A percentile compares a stretch with the other conserved stretches of the same genome.
Conservation (phyloP, 2,797 vertebrate genomes). For the Natrix natrix region DNA sequence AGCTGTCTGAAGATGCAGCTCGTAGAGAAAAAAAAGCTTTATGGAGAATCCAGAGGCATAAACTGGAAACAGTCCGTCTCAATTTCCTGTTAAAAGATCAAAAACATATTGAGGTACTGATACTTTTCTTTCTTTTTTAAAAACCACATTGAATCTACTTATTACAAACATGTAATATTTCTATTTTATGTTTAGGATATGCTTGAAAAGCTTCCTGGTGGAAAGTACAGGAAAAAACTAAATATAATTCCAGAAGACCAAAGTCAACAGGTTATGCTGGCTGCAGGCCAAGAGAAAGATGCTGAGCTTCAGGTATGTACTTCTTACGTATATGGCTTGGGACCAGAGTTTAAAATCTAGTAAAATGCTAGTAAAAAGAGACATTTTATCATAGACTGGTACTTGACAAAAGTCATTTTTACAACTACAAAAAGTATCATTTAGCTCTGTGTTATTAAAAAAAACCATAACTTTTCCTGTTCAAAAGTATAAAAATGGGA, state of each 20-base stretch:
- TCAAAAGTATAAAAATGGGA: neutral
- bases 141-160: neutral
- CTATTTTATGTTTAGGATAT: constrained; percentile 68
- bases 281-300: constrained; percentile 28
- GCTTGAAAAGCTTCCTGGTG: constrained; percentile 74
- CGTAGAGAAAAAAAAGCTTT: constrained; percentile 84
- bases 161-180: neutral
- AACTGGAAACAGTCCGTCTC: constrained; percentile 77
- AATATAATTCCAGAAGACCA: constrained; percentile 55
- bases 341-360: neutral
- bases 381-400: neutral
- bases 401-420: neutral
- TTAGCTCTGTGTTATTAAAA: neutral
- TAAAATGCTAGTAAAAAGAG: neutral
- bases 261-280: constrained; percentile 33
- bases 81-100: constrained; percentile 80
- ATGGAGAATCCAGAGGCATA: constrained; percentile 88
- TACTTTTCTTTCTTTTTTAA: neutral
- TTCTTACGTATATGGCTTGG: neutral
- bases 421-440: neutral
- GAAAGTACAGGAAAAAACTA: constrained; percentile 64
- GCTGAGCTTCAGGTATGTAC: constrained; percentile 50
- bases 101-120: constrained; percentile 77
- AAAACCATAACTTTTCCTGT: neutral
- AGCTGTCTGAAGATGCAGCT: constrained; percentile 90